Base-by-base conservation (phyloP, 2,797 vertebrate genomes). In the Myioborus melanocephalus region DNA sequence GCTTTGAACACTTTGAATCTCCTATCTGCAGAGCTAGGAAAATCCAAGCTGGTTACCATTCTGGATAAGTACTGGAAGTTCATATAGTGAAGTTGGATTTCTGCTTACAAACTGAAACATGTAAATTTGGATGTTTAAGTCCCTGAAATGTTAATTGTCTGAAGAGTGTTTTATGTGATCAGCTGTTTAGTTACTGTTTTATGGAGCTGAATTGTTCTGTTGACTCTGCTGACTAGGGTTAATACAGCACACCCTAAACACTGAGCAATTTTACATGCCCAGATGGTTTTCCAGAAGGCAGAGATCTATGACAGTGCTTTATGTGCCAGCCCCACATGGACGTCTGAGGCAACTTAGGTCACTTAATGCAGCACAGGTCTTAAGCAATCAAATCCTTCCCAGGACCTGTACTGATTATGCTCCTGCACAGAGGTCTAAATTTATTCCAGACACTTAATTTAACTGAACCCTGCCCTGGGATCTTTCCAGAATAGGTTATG, bases 281-380 rank as follows among this genome's bases (percentile, higher is more conserved):
- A 56, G 18, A 32, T 87, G 49, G 32, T 63, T 87, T 70, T 49
- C 26, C 35, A 78, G 57, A 49, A 70, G 43, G 49, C 65, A 77
- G 34, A 77, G 30, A 68, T 20, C 35, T 56, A 3, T 15, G 8
- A 73, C 39, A 90, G 56, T 39, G 28, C 19, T 65, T 75, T 30
- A 75, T 0, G 0, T 35, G 35, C 46, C 56, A 83, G 41, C 8
- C 26, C 16, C 41, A 55, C 12, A 10, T 9, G 43, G 43, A 37
- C 34, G 6, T 21, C 23, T 52, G 37, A 76, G 41, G 27, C 52
- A 84, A 21, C 30, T 37, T 30, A 49, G 41, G 57, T 27, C 64
- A 37, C 41, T 80, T 46, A 60, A 46, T 4, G 10, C 27, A 70
- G 79, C 35, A 75, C 1, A 6, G 63, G n/a, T 63, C 41, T 46